Evolutionary conservation across 2,888 invertebrate genomes (phyloP).

Genomic region (Trachelus stipa): DNA sequence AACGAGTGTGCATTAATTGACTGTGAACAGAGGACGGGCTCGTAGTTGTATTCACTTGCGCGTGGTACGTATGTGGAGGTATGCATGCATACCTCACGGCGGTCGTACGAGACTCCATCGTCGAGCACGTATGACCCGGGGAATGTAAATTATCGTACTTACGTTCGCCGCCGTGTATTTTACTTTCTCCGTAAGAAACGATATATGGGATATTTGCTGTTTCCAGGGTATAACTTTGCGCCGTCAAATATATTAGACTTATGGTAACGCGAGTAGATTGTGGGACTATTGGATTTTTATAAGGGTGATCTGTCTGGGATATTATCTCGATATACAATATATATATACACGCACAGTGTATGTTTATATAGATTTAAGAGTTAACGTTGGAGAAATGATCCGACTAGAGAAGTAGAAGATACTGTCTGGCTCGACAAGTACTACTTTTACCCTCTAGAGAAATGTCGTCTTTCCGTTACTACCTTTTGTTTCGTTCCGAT

Average conservation of each 20-base stretch:
- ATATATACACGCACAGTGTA: too few relatives aligned
- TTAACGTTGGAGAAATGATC: not conserved
- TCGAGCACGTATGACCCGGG: not conserved
- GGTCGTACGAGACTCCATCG: not conserved
- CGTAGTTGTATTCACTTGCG: not conserved
- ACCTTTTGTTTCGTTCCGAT: not conserved
- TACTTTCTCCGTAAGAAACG: not conserved
- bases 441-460: not conserved
- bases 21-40: not conserved
- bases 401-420: not conserved
- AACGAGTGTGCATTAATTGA: not conserved
- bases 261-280: not conserved
- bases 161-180: not conserved
- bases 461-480: not conserved
- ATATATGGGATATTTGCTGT: not conserved
- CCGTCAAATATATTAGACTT: not conserved
- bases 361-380: not conserved
- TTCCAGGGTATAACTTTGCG: not conserved
- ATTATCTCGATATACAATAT: not conserved
- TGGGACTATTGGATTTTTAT: not conserved
- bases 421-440: not conserved
- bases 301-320: not conserved
- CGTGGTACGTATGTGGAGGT: not conserved
- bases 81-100: not conserved
- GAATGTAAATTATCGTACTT: slow-evolving; percentile 5